Base-by-base conservation (phyloP, 1,140 invertebrate genomes). In the Ceratosolen solmsi region DNA sequence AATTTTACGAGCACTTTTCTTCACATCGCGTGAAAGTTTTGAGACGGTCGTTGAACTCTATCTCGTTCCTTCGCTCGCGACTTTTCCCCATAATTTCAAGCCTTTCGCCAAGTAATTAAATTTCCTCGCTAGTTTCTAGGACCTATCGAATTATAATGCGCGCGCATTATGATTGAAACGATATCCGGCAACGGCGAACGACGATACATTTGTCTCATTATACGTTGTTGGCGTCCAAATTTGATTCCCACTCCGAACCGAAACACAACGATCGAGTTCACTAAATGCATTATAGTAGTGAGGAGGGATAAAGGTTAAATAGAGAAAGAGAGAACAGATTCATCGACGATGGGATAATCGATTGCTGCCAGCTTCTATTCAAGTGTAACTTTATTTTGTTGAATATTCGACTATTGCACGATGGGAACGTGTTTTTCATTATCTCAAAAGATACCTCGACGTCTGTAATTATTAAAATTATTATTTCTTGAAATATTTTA, bases 1-100 rank as follows among this genome's bases (percentile, higher is more conserved):
- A 27, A 17, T 65, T 77, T 77, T 77, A 77, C 56, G 38, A 77
- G 56, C 58, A 46, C 33, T 27, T 41, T 72, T 72, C 38, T 13
- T 70, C 38, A 38, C 70, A 72, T 27, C 70, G 70, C 70, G 41
- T 72, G 70, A 49, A 72, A 27, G 41, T 72, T 72, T 30, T 38
- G 33, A 30, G 3, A 36, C 0, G 41, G 41, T 49, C 70, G 41
- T 49, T 72, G n/a, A 46, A 72, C 70, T 30, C 25, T 8, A 2
- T 9, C 0, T 15, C 30, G 15, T 22, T 11, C 9, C 30, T 17
- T 49, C 17, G 1, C n/a, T 0, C 46, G 4, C 22, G 70, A 15
- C 2, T 54, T 54, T 54, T 22, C 20, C 20, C 11, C 51, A 22
- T 54, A 15, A 54, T 54, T 27, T 1, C n/a, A 5, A 36, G n/a